Evolutionary conservation across 2,113 vertebrate genomes (phyloP).

Genomic region (Perca flavescens): DNA sequence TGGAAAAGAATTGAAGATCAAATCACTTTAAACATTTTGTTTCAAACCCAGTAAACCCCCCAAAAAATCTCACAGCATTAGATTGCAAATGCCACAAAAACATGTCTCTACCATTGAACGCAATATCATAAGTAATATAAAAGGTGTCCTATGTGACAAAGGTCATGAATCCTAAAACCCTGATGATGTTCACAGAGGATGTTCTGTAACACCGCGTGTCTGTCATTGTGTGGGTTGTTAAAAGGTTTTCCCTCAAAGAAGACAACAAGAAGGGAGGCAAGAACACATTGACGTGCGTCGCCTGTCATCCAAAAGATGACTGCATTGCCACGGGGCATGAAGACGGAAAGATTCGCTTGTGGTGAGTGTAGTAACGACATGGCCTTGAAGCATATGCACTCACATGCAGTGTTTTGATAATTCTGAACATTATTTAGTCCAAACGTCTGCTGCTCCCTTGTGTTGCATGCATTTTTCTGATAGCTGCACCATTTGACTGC

Average conservation of each 20-base stretch:
- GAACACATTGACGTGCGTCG: slow-evolving; percentile 89
- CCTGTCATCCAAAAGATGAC: slow-evolving; percentile 93
- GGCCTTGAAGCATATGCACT: neutral
- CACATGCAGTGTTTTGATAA: neutral
- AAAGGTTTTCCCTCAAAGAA: slow-evolving; percentile 88
- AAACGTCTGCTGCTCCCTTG: neutral
- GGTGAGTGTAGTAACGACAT: slow-evolving; percentile 80
- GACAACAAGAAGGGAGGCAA: slow-evolving; percentile 83
- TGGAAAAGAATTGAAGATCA: neutral
- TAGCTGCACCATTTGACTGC: neutral
- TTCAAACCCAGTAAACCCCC: neutral
- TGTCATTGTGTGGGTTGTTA: neutral
- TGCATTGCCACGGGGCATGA: slow-evolving; percentile 94
- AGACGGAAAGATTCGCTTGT: slow-evolving; percentile 95
- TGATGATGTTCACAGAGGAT: neutral
- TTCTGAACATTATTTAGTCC: neutral
- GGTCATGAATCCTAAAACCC: neutral
- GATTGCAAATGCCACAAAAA: neutral
- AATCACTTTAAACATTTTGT: neutral
- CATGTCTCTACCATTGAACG: too few relatives aligned
- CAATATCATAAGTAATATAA: neutral
- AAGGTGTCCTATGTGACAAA: neutral
- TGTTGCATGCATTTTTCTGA: neutral
- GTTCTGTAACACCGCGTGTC: neutral
- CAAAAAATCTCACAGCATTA: neutral